Evolutionary conservation across 2,113 vertebrate genomes (phyloP).

Genomic region (Mesocricetus auratus): DNA sequence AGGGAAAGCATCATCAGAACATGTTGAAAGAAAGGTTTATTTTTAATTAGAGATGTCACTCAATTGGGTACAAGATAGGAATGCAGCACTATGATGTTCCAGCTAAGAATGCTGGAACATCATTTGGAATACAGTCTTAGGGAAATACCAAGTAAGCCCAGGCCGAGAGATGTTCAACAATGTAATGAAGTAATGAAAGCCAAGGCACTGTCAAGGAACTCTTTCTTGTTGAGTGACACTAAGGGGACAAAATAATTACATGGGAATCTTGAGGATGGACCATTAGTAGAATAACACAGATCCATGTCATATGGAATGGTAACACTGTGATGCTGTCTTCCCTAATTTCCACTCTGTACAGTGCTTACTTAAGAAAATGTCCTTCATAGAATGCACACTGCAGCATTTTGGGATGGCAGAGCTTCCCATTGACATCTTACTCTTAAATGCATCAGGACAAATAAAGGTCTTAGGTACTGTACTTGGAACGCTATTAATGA

Average conservation of each 20-base stretch:
- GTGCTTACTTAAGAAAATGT: neutral
- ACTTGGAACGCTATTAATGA: neutral
- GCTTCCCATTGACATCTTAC: neutral
- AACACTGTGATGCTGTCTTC: neutral
- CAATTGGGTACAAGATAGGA: neutral
- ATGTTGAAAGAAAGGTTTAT: neutral
- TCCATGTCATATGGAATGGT: neutral
- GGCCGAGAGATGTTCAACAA: neutral
- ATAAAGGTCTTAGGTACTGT: neutral
- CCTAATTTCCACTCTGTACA: neutral
- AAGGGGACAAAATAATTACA: neutral
- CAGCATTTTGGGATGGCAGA: neutral
- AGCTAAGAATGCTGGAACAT: no score
- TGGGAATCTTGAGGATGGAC: neutral
- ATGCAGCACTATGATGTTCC: neutral
- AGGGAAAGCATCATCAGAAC: neutral
- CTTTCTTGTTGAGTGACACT: neutral
- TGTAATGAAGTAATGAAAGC: neutral
- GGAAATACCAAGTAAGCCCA: neutral
- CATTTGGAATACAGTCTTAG: neutral
- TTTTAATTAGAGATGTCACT: neutral
- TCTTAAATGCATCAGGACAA: neutral
- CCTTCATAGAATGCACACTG: neutral
- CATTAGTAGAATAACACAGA: neutral
- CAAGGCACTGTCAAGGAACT: no score